Percentiles rank a stretch among this genome's conserved stretches.
phyloP scores from a whole-genome alignment of 2,888 invertebrate species.

The Mythimna ferrago region DNA sequence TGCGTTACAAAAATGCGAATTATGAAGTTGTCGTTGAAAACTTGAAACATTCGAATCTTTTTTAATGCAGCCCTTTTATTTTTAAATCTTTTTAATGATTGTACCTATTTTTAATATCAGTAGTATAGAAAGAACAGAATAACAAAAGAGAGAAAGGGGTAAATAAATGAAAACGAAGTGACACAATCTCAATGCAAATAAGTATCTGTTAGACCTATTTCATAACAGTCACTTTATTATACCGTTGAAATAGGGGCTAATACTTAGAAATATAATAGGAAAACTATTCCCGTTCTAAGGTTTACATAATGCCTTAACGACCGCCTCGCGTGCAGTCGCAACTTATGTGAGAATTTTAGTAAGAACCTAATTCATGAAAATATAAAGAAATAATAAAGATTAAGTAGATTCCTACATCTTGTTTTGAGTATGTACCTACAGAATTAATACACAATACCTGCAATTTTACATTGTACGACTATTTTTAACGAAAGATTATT shows the following conservation, averaged over 20 bases:
- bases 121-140: not conserved
- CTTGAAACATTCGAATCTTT: too few relatives aligned
- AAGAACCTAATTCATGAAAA: conserved; percentile 14
- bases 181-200: conserved; percentile 4
- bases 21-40: not conserved
- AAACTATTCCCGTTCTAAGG: conserved; percentile 13
- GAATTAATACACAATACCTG: not conserved
- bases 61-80: too few relatives aligned
- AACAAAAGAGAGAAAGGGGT: not conserved
- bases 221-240: conserved; percentile 8
- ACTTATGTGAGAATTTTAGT: conserved; percentile 18
- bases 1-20: not conserved
- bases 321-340: conserved; percentile 21
- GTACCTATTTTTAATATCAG: not conserved
- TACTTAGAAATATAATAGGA: conserved; percentile 19
- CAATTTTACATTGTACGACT: not conserved
- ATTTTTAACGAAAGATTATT: conserved; percentile 1
- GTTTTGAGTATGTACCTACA: not conserved
- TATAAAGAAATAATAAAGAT: conserved; percentile 10
- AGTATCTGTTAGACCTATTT: conserved; percentile 5
- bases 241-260: conserved; percentile 8
- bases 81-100: too few relatives aligned
- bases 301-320: conserved; percentile 38
- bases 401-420: not conserved
- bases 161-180: not conserved